phyloP scores from a whole-genome alignment of 2,113 vertebrate genomes.

The Carassius carassius region DNA sequence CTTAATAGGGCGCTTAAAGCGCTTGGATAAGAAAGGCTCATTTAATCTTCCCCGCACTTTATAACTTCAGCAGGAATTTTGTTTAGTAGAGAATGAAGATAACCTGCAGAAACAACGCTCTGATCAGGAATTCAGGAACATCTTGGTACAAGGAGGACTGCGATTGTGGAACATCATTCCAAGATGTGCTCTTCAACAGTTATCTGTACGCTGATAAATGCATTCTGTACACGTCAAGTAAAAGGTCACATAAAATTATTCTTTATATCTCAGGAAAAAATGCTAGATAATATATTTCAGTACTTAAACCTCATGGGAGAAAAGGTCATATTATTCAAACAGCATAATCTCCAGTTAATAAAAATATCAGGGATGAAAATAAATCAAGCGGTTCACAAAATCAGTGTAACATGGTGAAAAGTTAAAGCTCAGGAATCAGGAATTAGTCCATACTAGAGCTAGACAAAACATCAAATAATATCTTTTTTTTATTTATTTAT shows the following conservation, averaged over 20 bases:
- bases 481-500: background rate
- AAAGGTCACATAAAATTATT: slow-evolving; percentile 15
- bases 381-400: background rate
- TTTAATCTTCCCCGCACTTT: slow-evolving; percentile 21
- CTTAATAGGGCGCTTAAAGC: slow-evolving; percentile 26
- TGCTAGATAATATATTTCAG: background rate
- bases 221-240: background rate
- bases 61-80: slow-evolving; percentile 32
- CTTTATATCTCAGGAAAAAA: background rate
- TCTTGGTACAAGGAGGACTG: background rate
- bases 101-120: slow-evolving; percentile 19
- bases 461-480: background rate
- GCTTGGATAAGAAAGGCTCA: slow-evolving; percentile 23
- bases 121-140: slow-evolving; percentile 29
- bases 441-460: background rate
- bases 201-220: slow-evolving; percentile 3
- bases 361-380: background rate
- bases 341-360: slow-evolving; percentile 9
- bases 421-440: background rate
- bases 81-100: slow-evolving; percentile 29
- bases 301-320: background rate
- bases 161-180: background rate
- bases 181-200: background rate
- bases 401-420: background rate
- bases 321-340: slow-evolving; percentile 14